Percentiles rank a stretch among this genome's conserved stretches.
Conservation (phyloP, 2,113 vertebrate species). For the Corydoras maculifer region DNA sequence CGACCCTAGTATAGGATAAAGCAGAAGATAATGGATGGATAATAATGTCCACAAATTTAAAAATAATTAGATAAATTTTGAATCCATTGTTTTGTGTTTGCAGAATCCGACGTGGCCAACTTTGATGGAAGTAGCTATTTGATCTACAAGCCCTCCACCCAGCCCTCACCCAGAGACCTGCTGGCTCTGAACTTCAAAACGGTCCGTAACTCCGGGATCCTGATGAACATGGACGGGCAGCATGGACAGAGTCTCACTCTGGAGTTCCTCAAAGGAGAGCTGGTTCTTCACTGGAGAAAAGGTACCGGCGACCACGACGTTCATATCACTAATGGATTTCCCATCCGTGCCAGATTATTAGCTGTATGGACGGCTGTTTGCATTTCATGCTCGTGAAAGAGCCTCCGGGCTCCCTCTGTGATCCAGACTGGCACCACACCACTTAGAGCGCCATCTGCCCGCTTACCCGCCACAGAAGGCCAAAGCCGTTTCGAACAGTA, state of each 20-base stretch:
- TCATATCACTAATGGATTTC: background rate
- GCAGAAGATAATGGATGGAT: no score
- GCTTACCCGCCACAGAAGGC: background rate
- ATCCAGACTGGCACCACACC: constrained; percentile 14
- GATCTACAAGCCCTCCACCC: constrained; percentile 67
- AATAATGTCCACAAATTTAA: no score
- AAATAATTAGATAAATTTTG: no score
- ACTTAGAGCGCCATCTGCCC: constrained; percentile 42
- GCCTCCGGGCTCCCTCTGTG: constrained; percentile 24
- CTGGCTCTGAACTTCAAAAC: constrained; percentile 83
- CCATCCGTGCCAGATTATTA: background rate
- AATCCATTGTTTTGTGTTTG: constrained; percentile 32
- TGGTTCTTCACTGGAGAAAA: constrained; percentile 71
- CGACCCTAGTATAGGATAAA: no score
- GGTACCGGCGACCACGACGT: constrained; percentile 54
- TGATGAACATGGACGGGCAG: constrained; percentile 69
- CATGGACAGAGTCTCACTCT: constrained; percentile 67
- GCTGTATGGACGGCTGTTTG: constrained; percentile 6
- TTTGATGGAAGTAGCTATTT: constrained; percentile 77
- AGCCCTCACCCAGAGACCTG: constrained; percentile 64
- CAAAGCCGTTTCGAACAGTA: background rate
- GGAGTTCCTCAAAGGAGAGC: constrained; percentile 73
- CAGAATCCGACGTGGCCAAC: constrained; percentile 76
- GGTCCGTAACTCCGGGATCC: constrained; percentile 71
- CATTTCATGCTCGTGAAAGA: constrained; percentile 1